These are phyloP conservation scores for Alectura lathami DNA, from an alignment of 2,113 vertebrate genomes.

Conservation along the genomic window DNA sequence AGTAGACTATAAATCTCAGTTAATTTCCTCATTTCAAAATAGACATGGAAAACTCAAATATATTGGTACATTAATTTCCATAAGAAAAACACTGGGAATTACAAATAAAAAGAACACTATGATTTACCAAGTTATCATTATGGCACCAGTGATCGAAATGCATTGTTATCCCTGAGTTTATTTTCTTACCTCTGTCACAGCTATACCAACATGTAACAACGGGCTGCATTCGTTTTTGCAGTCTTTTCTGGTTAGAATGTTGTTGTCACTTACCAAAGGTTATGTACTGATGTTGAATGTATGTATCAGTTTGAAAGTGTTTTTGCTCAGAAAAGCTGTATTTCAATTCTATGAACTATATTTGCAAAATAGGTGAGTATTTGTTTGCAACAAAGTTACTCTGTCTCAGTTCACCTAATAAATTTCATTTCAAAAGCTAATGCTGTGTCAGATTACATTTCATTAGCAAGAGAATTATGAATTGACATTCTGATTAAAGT, in stretches of 20 bases:
- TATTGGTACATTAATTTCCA: background rate
- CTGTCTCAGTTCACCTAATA: background rate
- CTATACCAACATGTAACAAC: background rate
- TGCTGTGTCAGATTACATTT: background rate
- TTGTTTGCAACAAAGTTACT: background rate
- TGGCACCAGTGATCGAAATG: background rate
- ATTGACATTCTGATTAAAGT: slow-evolving; percentile 25
- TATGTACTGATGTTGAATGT: background rate
- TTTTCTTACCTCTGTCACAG: background rate
- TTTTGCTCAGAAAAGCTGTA: background rate
- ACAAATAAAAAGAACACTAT: slow-evolving; percentile 6
- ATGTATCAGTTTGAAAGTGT: background rate
- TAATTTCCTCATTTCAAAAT: slow-evolving; percentile 11
- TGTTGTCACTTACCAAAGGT: background rate
- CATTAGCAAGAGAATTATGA: background rate
- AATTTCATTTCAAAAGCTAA: background rate
- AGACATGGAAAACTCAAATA: background rate
- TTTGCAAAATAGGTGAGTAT: background rate
- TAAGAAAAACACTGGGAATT: background rate
- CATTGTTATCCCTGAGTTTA: slow-evolving; percentile 24
- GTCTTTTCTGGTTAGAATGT: background rate
- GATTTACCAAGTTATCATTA: slow-evolving; percentile 35
- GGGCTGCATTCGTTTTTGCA: background rate
- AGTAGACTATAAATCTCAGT: background rate
- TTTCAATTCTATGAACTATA: background rate